Base-by-base conservation (phyloP, 2,797 vertebrate genomes). In the Galaxias olidus region DNA sequence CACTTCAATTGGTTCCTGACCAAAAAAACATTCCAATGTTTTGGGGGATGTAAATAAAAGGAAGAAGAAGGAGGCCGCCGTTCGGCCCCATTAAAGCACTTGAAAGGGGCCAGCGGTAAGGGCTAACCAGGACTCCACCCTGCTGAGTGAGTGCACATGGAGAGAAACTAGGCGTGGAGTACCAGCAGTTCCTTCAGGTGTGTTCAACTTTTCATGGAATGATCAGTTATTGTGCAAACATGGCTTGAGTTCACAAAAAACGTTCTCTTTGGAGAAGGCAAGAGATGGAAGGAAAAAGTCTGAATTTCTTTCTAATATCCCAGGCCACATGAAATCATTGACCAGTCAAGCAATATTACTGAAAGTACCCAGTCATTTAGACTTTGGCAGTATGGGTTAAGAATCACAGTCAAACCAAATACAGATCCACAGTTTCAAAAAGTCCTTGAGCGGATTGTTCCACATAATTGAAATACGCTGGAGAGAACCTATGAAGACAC, bases 361-460 rank as follows among this genome's bases (percentile, higher is more conserved):
- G 82, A 89, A 91, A 89, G 75, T 84, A 85, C 86, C 84, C 59
- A 76, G 69, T 81, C 86, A 85, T 66, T 62, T 71, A 61, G 61
- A 69, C 53, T 72, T 80, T 91, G 86, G 85, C 89, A 84, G 74
- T 41, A 68, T 19, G n/a, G 58, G 73, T 73, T 79, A 72, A 52
- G 65, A 73, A 72, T 53, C 52, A 67, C 78, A 9, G 81, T 85
- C 88, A 91, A 87, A 76, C 66, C 77, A 88, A 91, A 91, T 73
- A 88, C 50, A 79, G 77, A 69, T 73, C 45, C 72, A 55, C 62
- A 59, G 78, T 75, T 83, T 84, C n/a, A 83, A 84, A 71, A 86
- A 88, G 83, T 63, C 66, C 73, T 77, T 79, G 69, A 79, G 75
- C 73, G 70, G 82, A 86, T 82, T 84, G 89, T 90, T 90, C 84